Evolutionary conservation across 1,140 invertebrate species (phyloP).

Genomic region (Potamilus streckersoni): DNA sequence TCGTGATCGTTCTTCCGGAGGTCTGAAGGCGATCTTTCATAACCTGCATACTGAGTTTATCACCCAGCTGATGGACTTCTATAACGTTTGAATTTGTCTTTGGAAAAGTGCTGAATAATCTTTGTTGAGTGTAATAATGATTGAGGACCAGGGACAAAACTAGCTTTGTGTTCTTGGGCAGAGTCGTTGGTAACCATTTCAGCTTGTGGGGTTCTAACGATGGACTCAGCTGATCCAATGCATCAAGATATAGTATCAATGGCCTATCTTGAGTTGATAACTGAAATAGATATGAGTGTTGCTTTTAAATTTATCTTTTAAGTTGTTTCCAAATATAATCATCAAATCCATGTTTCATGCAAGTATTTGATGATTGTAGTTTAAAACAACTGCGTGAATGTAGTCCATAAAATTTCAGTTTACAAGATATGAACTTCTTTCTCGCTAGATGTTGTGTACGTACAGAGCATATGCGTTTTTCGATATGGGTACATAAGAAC

Average conservation of each 20-base stretch:
- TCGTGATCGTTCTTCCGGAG: constrained; percentile 74
- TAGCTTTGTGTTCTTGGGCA: constrained; percentile 50
- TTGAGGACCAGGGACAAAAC: constrained; percentile 46
- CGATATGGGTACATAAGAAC: no score
- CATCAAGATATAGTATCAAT: constrained; percentile 56
- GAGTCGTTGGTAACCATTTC: constrained; percentile 51
- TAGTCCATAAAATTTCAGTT: no score
- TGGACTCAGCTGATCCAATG: constrained; percentile 49
- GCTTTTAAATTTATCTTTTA: no score
- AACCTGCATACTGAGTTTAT: constrained; percentile 29
- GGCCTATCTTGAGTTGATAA: constrained; percentile 21
- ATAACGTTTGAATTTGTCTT: constrained; percentile 36
- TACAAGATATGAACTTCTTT: no score
- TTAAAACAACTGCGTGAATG: no score
- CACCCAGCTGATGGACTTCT: constrained; percentile 37
- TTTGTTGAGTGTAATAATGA: constrained; percentile 35
- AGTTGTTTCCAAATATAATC: no score
- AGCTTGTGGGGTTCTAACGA: constrained; percentile 40
- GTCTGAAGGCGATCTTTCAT: constrained; percentile 2
- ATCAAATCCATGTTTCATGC: no score
- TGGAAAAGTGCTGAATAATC: constrained; percentile 29
- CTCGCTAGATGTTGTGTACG: no score
- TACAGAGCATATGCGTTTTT: no score
- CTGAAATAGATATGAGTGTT: no score
- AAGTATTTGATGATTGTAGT: no score